A percentile compares a stretch with the other conserved stretches of the same genome.
These are phyloP conservation scores for Pyralis farinalis DNA, from an alignment of 2,888 invertebrate species.

Conservation along the genomic window DNA sequence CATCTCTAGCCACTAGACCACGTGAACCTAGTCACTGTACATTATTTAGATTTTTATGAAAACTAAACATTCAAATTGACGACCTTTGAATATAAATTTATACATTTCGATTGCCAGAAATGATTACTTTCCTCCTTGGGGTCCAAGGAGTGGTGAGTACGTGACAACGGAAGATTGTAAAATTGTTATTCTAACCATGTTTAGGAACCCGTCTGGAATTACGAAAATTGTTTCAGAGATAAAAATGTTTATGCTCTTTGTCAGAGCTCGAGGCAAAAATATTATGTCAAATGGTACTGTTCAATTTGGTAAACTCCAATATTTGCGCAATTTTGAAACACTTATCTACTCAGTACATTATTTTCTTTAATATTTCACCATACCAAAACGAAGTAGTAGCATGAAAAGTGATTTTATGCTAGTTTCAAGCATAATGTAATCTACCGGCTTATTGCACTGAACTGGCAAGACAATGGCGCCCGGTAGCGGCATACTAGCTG, in stretches of 20 bases:
- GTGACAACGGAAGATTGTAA: slow-evolving; percentile 72
- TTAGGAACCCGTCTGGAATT: slow-evolving; percentile 63
- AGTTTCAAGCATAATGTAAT: no score
- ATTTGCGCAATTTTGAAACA: not conserved
- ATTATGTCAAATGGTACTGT: slow-evolving; percentile 18
- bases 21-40: slow-evolving; percentile 10
- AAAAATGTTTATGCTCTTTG: slow-evolving; percentile 53
- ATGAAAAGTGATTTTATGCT: no score
- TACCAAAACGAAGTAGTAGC: no score
- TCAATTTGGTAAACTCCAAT: slow-evolving; percentile 2
- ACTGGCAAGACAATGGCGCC: no score
- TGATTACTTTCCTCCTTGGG: slow-evolving; percentile 69
- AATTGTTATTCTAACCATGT: slow-evolving; percentile 74
- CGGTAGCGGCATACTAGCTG: no score
- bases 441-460: no score
- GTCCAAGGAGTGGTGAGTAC: slow-evolving; percentile 63
- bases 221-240: slow-evolving; percentile 69
- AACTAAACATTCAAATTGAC: slow-evolving; percentile 61
- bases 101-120: slow-evolving; percentile 66
- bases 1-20: no score
- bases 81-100: slow-evolving; percentile 64
- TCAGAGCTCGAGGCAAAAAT: slow-evolving; percentile 39
- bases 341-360: not conserved
- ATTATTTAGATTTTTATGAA: slow-evolving; percentile 39
- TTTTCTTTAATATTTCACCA: not conserved